Base-by-base conservation (phyloP, 2,888 invertebrate genomes). In the Ennomos fuscantarius region DNA sequence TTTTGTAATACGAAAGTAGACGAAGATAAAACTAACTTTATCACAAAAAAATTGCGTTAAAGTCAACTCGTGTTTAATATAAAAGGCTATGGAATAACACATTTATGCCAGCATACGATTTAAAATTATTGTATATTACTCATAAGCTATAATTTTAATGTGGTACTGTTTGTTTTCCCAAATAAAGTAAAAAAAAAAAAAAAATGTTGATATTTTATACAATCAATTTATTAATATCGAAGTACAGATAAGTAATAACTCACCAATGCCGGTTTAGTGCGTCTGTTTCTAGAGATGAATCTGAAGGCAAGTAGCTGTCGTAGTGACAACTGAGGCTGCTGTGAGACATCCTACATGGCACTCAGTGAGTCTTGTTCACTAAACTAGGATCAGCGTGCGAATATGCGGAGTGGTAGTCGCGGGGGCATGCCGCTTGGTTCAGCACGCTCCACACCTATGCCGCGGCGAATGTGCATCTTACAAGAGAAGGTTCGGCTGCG, bases 341-440 rank as follows among this genome's bases (percentile, higher is more conserved):
- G 85, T 91, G 92, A 84, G 92, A 91, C 92, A 92, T 92, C 80
- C 91, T 92, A 89, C 92, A 91, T 91, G 89, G 87, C 90, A 89
- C 86, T 83, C 78, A 70, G 78, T 72, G 81, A 81, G 81, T 82
- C 78, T 84, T 74, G 70, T 83, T 79, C 83, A 86, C 86, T 82
- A 78, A 81, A 82, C 73, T 78, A 72, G 45, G 77, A 74, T 80
- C 76, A 84, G 69, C 84, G 83, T 70, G 75, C 70, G 72, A 81
- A 78, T 74, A 70, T 70, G 73, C 72, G 65, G 76, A 74, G 68
- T 74, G 70, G 75, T 63, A 71, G 78, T 82, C 79, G 82, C 86
- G 80, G 76, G 79, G 84, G 88, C 90, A 90, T 89, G 84, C 85
- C 87, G 82, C 73, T 79, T 79, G 73, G 79, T 69, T 81, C 83